Conservation (phyloP, 2,113 vertebrate species). For the Nansenia antarctica region DNA sequence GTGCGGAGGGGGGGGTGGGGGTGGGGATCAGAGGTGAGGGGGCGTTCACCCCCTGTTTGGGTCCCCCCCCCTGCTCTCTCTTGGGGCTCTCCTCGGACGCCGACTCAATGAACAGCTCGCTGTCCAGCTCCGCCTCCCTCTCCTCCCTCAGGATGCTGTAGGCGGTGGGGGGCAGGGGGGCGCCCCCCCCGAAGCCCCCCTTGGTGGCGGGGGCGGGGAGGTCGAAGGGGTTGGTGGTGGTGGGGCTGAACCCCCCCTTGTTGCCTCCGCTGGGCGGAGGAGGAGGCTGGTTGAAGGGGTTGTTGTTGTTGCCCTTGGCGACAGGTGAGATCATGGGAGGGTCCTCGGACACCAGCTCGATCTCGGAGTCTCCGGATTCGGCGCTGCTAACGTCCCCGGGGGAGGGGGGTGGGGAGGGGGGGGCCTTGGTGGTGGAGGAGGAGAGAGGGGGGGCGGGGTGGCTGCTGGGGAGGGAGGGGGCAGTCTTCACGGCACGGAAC, state of each 20-base stretch:
- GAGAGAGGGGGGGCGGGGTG: slow-evolving; percentile 43
- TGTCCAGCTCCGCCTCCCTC: slow-evolving; percentile 95
- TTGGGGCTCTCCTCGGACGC: slow-evolving; percentile 97
- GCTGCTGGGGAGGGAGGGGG: slow-evolving; percentile 46
- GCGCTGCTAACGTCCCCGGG: slow-evolving; percentile 86
- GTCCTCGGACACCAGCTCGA: slow-evolving; percentile 93
- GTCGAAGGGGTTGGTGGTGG: slow-evolving; percentile 72
- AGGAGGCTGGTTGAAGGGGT: slow-evolving; percentile 77
- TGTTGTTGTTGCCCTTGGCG: slow-evolving; percentile 60
- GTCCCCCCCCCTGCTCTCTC: slow-evolving; percentile 86
- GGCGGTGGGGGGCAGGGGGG: slow-evolving; percentile 80
- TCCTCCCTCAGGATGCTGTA: slow-evolving; percentile 97
- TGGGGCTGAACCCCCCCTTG: slow-evolving; percentile 81
- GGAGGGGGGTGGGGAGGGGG: slow-evolving; percentile 6
- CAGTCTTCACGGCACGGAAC: slow-evolving; percentile 68
- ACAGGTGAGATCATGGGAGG: slow-evolving; percentile 41
- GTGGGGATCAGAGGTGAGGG: slow-evolving; percentile 55
- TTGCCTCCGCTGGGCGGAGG: too few relatives aligned
- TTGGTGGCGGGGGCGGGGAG: slow-evolving; percentile 73
- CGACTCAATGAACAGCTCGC: slow-evolving; percentile 94
- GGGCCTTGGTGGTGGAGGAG: slow-evolving; percentile 51
- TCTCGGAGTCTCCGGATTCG: slow-evolving; percentile 94
- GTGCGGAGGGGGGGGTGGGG: slow-evolving; percentile 19
- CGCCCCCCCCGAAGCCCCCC: slow-evolving; percentile 80
- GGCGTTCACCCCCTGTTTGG: slow-evolving; percentile 67